Percentiles rank a stretch among this genome's conserved stretches.
Conservation (phyloP, 2,113 vertebrate genomes). For the Laterallus jamaicensis region DNA sequence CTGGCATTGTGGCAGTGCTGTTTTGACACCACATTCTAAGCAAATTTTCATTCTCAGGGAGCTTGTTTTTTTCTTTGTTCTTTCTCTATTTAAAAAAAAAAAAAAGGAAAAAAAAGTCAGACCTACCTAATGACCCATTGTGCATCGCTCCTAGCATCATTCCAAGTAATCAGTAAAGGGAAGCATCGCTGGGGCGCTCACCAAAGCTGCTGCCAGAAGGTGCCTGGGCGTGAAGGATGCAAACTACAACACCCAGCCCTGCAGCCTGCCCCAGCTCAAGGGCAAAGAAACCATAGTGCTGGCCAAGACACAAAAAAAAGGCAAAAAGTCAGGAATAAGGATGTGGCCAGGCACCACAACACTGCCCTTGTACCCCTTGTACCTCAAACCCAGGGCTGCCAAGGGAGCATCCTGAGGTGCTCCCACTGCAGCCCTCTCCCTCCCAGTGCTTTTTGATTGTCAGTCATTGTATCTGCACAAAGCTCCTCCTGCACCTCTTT, state of each 20-base stretch:
- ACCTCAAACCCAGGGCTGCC: background rate
- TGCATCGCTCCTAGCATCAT: background rate
- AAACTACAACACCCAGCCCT: background rate
- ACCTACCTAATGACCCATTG: background rate
- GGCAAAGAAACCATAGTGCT: background rate
- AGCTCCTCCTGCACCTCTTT: background rate
- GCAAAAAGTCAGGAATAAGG: background rate
- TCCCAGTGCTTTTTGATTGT: rapidly evolving
- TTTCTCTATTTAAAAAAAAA: background rate
- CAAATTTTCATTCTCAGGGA: background rate
- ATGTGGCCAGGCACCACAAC: background rate
- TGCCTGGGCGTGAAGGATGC: background rate
- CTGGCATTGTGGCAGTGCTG: background rate
- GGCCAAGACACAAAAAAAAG: background rate
- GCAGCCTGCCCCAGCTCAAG: background rate
- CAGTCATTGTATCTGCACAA: rapidly evolving
- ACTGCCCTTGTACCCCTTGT: background rate
- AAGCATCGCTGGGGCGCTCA: background rate
- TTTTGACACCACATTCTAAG: conserved; percentile 15
- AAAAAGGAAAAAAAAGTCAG: background rate
- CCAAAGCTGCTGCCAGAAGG: background rate
- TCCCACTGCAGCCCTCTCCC: background rate
- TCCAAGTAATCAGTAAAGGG: background rate
- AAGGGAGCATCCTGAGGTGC: too few relatives aligned
- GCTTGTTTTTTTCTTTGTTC: background rate